A percentile compares a stretch with the other conserved stretches of the same genome.
These are phyloP conservation scores for Drosophila recens DNA, from an alignment of 2,888 invertebrate species.

Conservation along the genomic window DNA sequence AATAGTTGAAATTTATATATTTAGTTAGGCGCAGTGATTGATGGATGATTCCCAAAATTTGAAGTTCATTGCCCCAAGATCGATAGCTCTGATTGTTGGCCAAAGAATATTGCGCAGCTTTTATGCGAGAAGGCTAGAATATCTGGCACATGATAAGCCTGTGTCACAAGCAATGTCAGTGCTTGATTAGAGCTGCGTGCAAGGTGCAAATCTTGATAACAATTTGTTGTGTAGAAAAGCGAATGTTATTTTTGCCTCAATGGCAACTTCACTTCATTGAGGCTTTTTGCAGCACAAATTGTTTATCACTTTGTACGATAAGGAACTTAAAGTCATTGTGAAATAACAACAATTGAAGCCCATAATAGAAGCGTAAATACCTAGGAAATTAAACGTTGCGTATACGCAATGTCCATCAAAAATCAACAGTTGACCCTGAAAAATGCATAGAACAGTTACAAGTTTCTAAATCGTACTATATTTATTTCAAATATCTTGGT, in stretches of 20 bases:
- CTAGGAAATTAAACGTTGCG: slow-evolving; percentile 9
- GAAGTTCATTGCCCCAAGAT: slow-evolving; percentile 39
- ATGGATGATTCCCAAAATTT: background rate
- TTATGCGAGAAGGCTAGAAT: background rate
- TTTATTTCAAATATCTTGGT: background rate
- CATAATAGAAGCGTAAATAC: slow-evolving; percentile 17
- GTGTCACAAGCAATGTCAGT: slow-evolving; percentile 39
- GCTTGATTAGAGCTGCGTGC: slow-evolving; percentile 41
- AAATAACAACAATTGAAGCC: slow-evolving; percentile 34
- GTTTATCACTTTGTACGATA: slow-evolving; percentile 73
- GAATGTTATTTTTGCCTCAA: slow-evolving; percentile 37
- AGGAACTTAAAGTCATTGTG: slow-evolving; percentile 42
- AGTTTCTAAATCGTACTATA: background rate
- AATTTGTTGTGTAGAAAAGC: slow-evolving; percentile 1
- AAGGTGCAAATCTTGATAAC: slow-evolving; percentile 16
- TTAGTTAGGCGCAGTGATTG: slow-evolving; percentile 6
- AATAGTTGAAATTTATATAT: slow-evolving; percentile 1
- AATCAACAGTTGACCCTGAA: background rate
- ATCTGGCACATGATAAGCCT: slow-evolving; percentile 24
- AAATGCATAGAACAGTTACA: background rate
- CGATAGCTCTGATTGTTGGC: slow-evolving; percentile 8
- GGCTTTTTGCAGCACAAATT: slow-evolving; percentile 36
- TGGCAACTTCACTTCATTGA: slow-evolving; percentile 61
- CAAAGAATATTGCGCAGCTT: slow-evolving; percentile 10
- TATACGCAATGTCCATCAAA: slow-evolving; percentile 32